Base-by-base conservation (phyloP, 1,140 invertebrate species). In the Drosophila lacteicornis region DNA sequence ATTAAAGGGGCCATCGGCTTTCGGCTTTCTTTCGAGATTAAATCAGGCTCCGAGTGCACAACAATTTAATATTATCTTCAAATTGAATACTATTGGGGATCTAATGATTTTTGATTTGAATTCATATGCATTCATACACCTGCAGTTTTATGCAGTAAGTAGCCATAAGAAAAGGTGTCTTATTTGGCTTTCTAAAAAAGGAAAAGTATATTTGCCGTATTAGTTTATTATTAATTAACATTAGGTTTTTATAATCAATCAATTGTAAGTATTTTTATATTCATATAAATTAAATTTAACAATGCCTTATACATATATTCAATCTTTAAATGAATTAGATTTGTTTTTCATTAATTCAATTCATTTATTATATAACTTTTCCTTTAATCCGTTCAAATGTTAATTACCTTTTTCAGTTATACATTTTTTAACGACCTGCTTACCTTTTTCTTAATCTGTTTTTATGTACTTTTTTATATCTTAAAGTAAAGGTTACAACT, bases 11-110 rank as follows among this genome's bases (percentile, higher is more conserved):
- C 47, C 17, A 63, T 22, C 22, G 19, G 19, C 15, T 36, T 4
- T 36, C 33, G 38, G 47, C 65, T 67, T 66, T 25, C 40, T 15
- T 11, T 19, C 33, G 58, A 19, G n/a, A 40, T 38, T 43, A 40
- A 13, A 65, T 51, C 46, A 3, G 27, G 6, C 56, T 59, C 1
- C 12, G 25, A 62, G 33, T 62, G 15, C 12, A 40, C 12, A 25
- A 12, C 50, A 63, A 57, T 58, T 63, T 58, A 19, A 19, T 42
- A 12, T 22, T 63, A 66, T 66, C 60, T 38, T 12, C 1, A 46
- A 27, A 38, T 61, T 17, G 38, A 65, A 61, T 65, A 61, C 62
- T 22, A 55, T 55, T 55, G 33, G 22, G 19, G 7, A 55, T 22
- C 33, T 55, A 55, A 55, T 55, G 33, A 15, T 8, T 55, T 38